Evolutionary conservation across 1,140 invertebrate species (phyloP).

Genomic region (Aphidius ervi): DNA sequence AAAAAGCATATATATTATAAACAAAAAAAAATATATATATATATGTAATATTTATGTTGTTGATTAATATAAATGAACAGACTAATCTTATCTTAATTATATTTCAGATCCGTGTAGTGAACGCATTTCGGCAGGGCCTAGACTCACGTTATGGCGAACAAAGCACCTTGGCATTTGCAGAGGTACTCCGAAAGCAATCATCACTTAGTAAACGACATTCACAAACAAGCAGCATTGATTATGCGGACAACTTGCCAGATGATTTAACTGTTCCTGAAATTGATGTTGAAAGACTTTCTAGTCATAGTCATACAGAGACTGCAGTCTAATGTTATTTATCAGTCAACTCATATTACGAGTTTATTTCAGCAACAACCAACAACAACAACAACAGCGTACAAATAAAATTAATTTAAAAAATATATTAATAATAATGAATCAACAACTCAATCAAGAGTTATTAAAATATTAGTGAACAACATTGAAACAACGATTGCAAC

Average conservation of each 20-base stretch:
- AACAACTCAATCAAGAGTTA: no score
- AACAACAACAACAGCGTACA: no score
- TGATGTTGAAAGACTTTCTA: slow-evolving; percentile 84
- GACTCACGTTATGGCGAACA: slow-evolving; percentile 91
- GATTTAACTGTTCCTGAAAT: slow-evolving; percentile 84
- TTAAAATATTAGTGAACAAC: no score
- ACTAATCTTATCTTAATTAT: slow-evolving; percentile 18
- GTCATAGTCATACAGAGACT: slow-evolving; percentile 89
- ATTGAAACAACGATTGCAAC: no score
- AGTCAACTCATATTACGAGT: no score
- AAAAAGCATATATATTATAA: no score
- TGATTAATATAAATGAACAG: slow-evolving; percentile 4
- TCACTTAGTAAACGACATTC: slow-evolving; percentile 84
- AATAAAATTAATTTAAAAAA: no score
- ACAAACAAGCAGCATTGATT: slow-evolving; percentile 87
- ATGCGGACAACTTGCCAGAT: slow-evolving; percentile 82
- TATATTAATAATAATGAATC: no score
- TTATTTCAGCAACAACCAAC: not conserved
- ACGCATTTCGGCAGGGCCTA: slow-evolving; percentile 97
- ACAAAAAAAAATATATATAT: no score
- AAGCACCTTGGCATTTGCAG: slow-evolving; percentile 81
- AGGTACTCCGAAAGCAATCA: slow-evolving; percentile 86
- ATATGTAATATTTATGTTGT: not conserved
- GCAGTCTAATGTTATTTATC: slow-evolving; percentile 65
- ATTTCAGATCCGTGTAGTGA: slow-evolving; percentile 96